Conservation (phyloP, 2,888 invertebrate species). For the Acanthopleura granulata region DNA sequence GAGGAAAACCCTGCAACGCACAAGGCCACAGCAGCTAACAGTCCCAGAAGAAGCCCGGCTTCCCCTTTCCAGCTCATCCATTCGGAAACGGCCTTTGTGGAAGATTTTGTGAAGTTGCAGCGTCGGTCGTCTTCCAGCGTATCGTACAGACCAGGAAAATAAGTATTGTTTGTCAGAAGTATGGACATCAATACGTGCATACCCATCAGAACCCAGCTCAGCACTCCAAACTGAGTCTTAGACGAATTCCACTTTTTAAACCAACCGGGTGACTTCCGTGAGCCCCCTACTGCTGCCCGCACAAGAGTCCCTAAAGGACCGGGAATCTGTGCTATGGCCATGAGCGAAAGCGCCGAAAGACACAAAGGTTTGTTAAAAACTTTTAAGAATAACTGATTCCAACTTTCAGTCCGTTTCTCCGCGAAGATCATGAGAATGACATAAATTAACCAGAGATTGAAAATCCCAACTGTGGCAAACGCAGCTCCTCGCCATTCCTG, state of each 20-base stretch:
- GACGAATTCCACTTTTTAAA: constrained; percentile 51
- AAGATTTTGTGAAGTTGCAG: constrained; percentile 22
- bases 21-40: neutral
- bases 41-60: constrained; percentile 2
- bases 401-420: constrained; percentile 6
- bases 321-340: constrained; percentile 57
- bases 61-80: constrained; percentile 19
- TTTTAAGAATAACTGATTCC: constrained; percentile 42
- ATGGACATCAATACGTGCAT: constrained; percentile 53
- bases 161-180: constrained; percentile 32
- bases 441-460: constrained; percentile 1
- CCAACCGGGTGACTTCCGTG: constrained; percentile 53
- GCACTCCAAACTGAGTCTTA: constrained; percentile 57
- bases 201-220: constrained; percentile 48
- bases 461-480: neutral
- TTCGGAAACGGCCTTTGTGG: neutral
- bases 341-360: constrained; percentile 55
- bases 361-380: constrained; percentile 56
- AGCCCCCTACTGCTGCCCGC: constrained; percentile 53
- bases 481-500: constrained; percentile 41
- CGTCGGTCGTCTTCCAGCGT: constrained; percentile 43
- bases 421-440: constrained; percentile 10
- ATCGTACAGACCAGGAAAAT: constrained; percentile 54
- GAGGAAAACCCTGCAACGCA: neutral
- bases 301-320: constrained; percentile 48